phyloP scores from a whole-genome alignment of 2,888 invertebrate species.

The Noctuana brunneofusca region DNA sequence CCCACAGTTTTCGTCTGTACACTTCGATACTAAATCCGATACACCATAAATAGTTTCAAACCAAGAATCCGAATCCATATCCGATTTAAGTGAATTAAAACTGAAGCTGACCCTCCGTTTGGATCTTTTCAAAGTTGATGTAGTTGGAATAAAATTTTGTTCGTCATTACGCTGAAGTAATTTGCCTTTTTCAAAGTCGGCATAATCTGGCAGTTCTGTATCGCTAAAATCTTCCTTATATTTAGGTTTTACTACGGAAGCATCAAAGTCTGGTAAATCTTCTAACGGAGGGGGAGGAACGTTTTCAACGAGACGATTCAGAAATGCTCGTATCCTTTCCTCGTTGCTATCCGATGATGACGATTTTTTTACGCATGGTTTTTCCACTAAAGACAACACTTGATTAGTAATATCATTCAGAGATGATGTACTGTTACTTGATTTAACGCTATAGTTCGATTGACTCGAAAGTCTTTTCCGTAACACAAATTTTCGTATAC shows the following conservation, averaged over 20 bases:
- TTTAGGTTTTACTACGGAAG: slow-evolving; percentile 42
- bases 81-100: slow-evolving; percentile 47
- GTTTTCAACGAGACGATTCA: slow-evolving; percentile 60
- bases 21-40: slow-evolving; percentile 49
- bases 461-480: slow-evolving; percentile 53
- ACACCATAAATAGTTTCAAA: slow-evolving; percentile 70
- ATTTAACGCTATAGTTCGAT: slow-evolving; percentile 48
- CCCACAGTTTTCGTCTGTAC: slow-evolving; percentile 35
- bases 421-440: slow-evolving; percentile 47
- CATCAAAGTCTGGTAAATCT: slow-evolving; percentile 43
- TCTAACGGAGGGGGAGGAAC: slow-evolving; percentile 66
- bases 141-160: slow-evolving; percentile 45
- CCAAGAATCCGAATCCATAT: slow-evolving; percentile 59
- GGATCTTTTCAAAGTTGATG: slow-evolving; percentile 64
- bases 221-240: slow-evolving; percentile 46
- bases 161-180: slow-evolving; percentile 46
- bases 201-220: slow-evolving; percentile 61
- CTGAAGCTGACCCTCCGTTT: slow-evolving; percentile 58
- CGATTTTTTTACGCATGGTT: slow-evolving; percentile 30
- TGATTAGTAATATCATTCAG: slow-evolving; percentile 49
- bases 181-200: slow-evolving; percentile 61
- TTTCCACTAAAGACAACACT: slow-evolving; percentile 48
- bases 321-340: slow-evolving; percentile 59
- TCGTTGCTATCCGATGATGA: slow-evolving; percentile 46
- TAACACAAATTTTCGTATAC: slow-evolving; percentile 56